Percentiles rank a stretch among this genome's conserved stretches.
phyloP scores from a whole-genome alignment of 2,113 vertebrate species.

The Myotis lucifugus region DNA sequence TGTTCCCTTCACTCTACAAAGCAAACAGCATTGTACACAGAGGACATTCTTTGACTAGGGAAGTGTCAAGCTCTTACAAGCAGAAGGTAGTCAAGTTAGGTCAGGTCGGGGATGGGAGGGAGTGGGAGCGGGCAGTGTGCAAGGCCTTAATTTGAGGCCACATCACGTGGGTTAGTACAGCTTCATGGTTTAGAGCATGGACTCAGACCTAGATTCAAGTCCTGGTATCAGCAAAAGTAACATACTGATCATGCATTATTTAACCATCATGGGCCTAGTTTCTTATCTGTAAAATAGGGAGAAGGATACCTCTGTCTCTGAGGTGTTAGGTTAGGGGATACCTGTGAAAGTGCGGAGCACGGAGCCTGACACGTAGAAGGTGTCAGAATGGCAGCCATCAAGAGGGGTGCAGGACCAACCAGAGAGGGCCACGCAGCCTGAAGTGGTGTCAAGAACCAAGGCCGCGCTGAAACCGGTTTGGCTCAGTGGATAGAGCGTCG shows the following conservation, averaged over 20 bases:
- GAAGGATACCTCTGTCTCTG: background rate
- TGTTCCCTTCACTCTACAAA: background rate
- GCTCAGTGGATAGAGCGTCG: too few relatives aligned
- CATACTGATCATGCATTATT: background rate
- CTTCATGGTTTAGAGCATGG: background rate
- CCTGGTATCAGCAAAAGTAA: background rate
- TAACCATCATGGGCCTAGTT: conserved; percentile 1
- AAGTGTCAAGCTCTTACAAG: background rate
- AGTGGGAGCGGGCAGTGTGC: fast-evolving
- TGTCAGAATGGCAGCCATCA: background rate
- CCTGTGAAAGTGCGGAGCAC: background rate
- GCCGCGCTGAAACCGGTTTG: too few relatives aligned
- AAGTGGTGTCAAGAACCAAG: background rate
- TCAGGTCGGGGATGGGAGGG: background rate
- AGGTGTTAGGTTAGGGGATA: background rate
- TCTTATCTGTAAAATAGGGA: background rate
- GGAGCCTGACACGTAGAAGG: background rate
- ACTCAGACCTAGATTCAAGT: background rate
- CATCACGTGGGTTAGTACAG: background rate
- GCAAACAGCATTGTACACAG: background rate
- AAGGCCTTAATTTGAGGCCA: background rate
- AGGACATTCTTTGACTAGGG: background rate
- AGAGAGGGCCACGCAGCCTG: background rate
- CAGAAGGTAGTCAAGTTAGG: background rate
- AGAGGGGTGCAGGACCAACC: background rate